Conservation (phyloP, 2,797 vertebrate species). For the Sciurus carolinensis region DNA sequence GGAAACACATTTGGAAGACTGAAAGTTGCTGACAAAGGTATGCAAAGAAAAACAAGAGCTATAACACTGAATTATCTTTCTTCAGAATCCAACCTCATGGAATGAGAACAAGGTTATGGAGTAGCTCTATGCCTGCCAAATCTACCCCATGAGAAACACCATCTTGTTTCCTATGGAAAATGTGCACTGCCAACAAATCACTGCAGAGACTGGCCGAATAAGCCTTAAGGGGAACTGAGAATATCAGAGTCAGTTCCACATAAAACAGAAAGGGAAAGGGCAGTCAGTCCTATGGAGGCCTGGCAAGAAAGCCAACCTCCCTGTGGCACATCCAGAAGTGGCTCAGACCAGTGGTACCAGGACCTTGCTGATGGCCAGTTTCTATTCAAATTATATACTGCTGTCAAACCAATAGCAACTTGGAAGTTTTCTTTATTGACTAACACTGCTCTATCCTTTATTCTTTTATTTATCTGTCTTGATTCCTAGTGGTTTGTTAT, state of each 20-base stretch:
- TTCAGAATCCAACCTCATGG: slow-evolving; percentile 79
- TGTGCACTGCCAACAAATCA: slow-evolving; percentile 73
- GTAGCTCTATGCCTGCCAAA: slow-evolving; percentile 75
- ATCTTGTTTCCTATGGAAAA: slow-evolving; percentile 80
- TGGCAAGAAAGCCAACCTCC: slow-evolving; percentile 40
- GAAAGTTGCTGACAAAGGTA: slow-evolving; percentile 83
- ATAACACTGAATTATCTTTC: slow-evolving; percentile 80
- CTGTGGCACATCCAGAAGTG: background rate
- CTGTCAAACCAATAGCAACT: slow-evolving; percentile 34
- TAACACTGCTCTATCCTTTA: background rate
- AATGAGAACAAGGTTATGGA: slow-evolving; percentile 78
- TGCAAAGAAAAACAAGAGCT: slow-evolving; percentile 71
- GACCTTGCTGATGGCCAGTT: background rate
- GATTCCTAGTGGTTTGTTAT: background rate
- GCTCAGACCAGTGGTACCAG: slow-evolving; percentile 1
- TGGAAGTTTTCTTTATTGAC: background rate
- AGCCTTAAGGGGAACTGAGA: slow-evolving; percentile 64
- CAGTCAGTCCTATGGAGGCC: background rate
- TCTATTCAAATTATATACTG: background rate
- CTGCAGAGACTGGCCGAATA: slow-evolving; percentile 61
- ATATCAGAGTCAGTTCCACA: slow-evolving; percentile 72
- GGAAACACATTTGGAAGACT: slow-evolving; percentile 73
- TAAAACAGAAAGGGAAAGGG: slow-evolving; percentile 47
- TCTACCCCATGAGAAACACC: slow-evolving; percentile 76
- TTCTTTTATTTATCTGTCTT: background rate